phyloP scores from a whole-genome alignment of 1,140 invertebrate genomes.

The Oppia nitens region DNA sequence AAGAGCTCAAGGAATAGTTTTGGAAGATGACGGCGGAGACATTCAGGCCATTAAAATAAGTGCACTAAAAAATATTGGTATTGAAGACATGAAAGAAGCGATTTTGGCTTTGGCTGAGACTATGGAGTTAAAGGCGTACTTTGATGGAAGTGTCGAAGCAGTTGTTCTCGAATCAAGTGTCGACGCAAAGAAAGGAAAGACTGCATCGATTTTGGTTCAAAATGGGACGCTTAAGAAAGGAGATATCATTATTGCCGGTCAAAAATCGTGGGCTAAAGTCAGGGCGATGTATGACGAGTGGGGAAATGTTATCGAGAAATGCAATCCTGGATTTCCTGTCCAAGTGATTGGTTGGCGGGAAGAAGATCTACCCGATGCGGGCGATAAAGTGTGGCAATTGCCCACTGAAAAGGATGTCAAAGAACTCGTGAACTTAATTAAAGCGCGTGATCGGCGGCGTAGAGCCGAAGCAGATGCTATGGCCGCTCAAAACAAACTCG shows the following conservation, averaged over 20 bases:
- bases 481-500: conserved; percentile 45
- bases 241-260: conserved; percentile 59
- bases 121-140: conserved; percentile 59
- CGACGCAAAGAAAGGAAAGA: conserved; percentile 52
- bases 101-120: conserved; percentile 66
- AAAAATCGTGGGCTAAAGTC: conserved; percentile 54
- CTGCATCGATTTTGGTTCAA: conserved; percentile 71
- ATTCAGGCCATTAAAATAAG: conserved; percentile 80
- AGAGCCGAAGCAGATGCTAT: conserved; percentile 43
- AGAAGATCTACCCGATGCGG: conserved; percentile 51
- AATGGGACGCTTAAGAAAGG: conserved; percentile 73
- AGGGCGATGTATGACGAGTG: conserved; percentile 64
- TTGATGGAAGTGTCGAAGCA: conserved; percentile 66
- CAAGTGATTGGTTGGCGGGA: conserved; percentile 76
- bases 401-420: conserved; percentile 51
- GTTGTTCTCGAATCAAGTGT: conserved; percentile 69
- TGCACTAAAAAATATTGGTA: conserved; percentile 42
- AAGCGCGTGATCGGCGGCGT: conserved; percentile 36
- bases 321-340: conserved; percentile 59
- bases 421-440: conserved; percentile 46
- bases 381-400: conserved; percentile 70
- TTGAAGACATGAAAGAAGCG: conserved; percentile 41
- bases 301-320: conserved; percentile 45
- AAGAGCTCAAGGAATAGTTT: conserved; percentile 49
- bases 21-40: conserved; percentile 81